Base-by-base conservation (phyloP, 1,140 invertebrate species). In the Zaprionus africanus region DNA sequence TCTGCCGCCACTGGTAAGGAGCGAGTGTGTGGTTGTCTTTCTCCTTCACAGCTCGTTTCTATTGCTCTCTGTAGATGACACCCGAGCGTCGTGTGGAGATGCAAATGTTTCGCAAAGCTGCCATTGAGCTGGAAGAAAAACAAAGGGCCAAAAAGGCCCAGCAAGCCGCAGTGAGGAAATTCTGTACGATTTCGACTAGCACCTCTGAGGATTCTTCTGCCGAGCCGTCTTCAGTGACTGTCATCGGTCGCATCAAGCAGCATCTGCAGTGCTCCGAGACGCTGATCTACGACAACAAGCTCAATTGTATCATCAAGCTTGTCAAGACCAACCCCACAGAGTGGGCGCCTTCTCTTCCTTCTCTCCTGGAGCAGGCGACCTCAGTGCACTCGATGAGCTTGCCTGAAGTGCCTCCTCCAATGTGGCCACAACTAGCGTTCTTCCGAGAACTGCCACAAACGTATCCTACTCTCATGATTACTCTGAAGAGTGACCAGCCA, bases 1-100 rank as follows among this genome's bases (percentile, higher is more conserved):
- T 13, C 15, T 87, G 38, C 49, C 84, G 0, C 84, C 84, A 0
- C 1, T 87, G 78, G 84, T 87, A 22, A 57, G 81, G 43, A 6
- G n/a, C 5, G 4, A 17, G 1, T 28, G 17, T 2, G 7, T 31
- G 26, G 13, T 13, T 46, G n/a, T n/a, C n/a, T 7, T 7, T 51
- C 46, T 11, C 19, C 6, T 24, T 4, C 11, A 49, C 19, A n/a
- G 46, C 4, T 17, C 7, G 1, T 22, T 22, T 1, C 11, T 15
- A 22, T 59, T 22, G 13, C 7, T n/a, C 15, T 49, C 3, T 22
- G 6, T 4, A 87, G 84, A 81, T 87, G 81, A 76, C 78, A 0
- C 54, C 72, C 2, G 19, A 62, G n/a, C 66, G 63, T 6, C 70
- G 81, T 0, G n/a, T 72, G 38, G 78, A 87, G 49, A 87, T 87